These are phyloP conservation scores for Pandemis cinnamomeana DNA, from an alignment of 2,888 invertebrate species.

Conservation along the genomic window DNA sequence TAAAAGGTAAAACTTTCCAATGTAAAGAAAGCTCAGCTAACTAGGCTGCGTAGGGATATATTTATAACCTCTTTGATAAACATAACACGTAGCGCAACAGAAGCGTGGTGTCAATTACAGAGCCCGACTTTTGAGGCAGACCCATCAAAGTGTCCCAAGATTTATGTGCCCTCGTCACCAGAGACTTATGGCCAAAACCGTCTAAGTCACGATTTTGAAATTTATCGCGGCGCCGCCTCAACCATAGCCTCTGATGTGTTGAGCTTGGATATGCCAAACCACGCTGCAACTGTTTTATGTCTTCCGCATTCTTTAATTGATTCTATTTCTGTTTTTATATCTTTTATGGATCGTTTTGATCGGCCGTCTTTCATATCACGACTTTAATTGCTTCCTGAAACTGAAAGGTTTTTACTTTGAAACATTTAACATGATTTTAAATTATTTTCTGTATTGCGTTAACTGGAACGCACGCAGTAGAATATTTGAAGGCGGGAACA, in stretches of 20 bases:
- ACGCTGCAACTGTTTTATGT: constrained; percentile 64
- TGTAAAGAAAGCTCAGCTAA: constrained; percentile 23
- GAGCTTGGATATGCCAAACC: constrained; percentile 49
- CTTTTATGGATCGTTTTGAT: constrained; percentile 61
- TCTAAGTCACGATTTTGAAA: constrained; percentile 45
- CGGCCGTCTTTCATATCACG: constrained; percentile 54
- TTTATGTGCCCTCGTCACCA: constrained; percentile 44
- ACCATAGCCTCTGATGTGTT: constrained; percentile 51
- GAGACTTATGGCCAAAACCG: constrained; percentile 46
- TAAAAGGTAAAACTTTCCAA: constrained; percentile 18
- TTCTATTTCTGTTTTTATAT: constrained; percentile 70
- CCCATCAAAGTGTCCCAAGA: constrained; percentile 43
- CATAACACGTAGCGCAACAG: constrained; percentile 46
- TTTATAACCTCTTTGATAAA: constrained; percentile 38
- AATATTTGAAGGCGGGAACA: background rate
- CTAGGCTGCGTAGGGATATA: constrained; percentile 24
- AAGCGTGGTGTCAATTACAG: constrained; percentile 55
- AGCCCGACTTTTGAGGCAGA: constrained; percentile 33
- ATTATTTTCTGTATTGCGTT: background rate
- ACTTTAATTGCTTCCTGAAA: constrained; percentile 62
- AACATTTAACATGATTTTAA: background rate
- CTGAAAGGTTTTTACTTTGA: constrained; percentile 37
- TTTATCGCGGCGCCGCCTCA: constrained; percentile 50
- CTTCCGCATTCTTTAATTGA: constrained; percentile 75
- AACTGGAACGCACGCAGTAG: background rate